These are phyloP conservation scores for Yponomeuta malinellus DNA, from an alignment of 2,888 invertebrate species.

Conservation along the genomic window DNA sequence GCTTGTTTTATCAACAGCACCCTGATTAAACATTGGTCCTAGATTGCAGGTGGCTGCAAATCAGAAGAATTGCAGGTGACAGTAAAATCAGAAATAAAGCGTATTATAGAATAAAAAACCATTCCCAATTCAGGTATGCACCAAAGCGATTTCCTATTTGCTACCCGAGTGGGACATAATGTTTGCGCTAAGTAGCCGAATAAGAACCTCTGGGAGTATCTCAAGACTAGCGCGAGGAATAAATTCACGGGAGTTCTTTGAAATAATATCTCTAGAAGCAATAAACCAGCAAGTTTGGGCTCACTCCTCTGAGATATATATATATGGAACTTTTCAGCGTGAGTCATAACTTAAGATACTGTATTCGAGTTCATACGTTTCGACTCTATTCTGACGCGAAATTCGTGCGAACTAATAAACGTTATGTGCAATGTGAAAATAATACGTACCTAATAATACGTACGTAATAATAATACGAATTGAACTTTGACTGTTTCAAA, in stretches of 20 bases:
- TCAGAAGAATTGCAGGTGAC: no score
- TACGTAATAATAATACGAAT: no score
- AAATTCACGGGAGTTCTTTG: conserved; percentile 65
- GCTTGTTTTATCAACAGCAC: no score
- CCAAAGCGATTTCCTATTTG: conserved; percentile 38
- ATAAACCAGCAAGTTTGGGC: conserved; percentile 70
- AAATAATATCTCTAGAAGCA: conserved; percentile 70
- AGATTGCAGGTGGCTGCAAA: no score
- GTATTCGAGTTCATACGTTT: neutral
- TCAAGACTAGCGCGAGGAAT: conserved; percentile 57
- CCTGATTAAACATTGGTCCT: no score
- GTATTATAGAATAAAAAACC: no score
- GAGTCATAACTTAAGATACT: conserved; percentile 40
- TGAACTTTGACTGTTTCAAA: no score
- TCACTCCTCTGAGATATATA: conserved; percentile 61
- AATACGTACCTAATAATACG: neutral
- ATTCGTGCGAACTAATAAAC: neutral
- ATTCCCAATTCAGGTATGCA: conserved; percentile 35
- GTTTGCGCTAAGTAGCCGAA: conserved; percentile 63
- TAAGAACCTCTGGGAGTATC: conserved; percentile 62
- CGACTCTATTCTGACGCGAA: neutral
- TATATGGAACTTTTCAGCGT: conserved; percentile 62
- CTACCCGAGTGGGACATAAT: conserved; percentile 37
- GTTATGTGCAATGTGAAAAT: neutral
- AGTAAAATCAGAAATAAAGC: no score